phyloP scores from a whole-genome alignment of 1,140 invertebrate species.

The Megalonaias nervosa region DNA sequence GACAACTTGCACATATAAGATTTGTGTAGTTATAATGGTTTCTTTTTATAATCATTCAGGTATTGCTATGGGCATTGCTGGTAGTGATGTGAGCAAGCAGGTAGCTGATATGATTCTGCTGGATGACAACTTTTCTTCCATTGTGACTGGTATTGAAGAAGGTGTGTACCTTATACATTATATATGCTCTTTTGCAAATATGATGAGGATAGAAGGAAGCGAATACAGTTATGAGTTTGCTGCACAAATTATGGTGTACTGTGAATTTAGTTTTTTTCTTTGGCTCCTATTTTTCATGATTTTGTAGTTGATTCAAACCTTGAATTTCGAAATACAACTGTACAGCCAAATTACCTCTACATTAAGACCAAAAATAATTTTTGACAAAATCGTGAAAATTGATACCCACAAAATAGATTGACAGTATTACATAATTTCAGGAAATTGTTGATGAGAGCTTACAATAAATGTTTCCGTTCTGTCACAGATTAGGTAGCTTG shows the following conservation, averaged over 20 bases:
- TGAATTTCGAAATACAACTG: not conserved
- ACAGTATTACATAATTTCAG: too few relatives aligned
- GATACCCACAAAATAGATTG: too few relatives aligned
- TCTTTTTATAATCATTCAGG: conserved; percentile 35
- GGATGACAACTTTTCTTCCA: conserved; percentile 99
- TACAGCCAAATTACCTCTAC: not conserved
- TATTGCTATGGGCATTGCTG: conserved; percentile 80
- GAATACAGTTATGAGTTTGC: not conserved
- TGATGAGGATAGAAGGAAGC: conserved; percentile 77
- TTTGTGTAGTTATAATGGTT: not conserved
- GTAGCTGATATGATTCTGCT: conserved; percentile 99
- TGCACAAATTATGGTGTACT: too few relatives aligned
- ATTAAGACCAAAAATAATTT: too few relatives aligned
- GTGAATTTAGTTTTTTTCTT: too few relatives aligned
- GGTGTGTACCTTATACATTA: conserved; percentile 66
- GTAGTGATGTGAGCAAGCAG: conserved; percentile 99
- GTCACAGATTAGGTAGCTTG: too few relatives aligned
- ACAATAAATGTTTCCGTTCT: too few relatives aligned
- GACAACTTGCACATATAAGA: not conserved
- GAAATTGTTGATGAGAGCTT: too few relatives aligned
- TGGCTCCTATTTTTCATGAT: too few relatives aligned
- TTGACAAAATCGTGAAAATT: too few relatives aligned
- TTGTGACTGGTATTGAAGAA: conserved; percentile 99
- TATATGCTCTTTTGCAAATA: too few relatives aligned
- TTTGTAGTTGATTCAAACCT: too few relatives aligned